Evolutionary conservation across 1,140 invertebrate species (phyloP).

Genomic region (Ceratina calcarata): DNA sequence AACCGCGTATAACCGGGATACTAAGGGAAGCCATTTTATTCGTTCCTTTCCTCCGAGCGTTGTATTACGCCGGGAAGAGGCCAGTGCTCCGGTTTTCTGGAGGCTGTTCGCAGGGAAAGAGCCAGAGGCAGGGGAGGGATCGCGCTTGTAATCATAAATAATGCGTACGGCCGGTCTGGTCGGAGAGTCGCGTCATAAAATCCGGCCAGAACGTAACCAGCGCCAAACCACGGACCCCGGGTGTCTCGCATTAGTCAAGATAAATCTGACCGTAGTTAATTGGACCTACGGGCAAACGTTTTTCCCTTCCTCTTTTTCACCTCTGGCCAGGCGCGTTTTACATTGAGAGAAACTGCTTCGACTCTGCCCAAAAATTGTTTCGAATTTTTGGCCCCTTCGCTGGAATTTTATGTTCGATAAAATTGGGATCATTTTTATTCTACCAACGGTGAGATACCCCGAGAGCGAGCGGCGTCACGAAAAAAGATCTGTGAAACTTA

Average conservation of each 20-base stretch:
- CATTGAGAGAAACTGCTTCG: too few species aligned
- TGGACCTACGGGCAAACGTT: constrained; percentile 49
- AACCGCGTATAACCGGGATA: too few species aligned
- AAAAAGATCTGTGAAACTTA: too few species aligned
- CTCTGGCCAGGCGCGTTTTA: too few species aligned
- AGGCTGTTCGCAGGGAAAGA: background rate
- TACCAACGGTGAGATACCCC: too few species aligned
- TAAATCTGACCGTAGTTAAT: constrained; percentile 61
- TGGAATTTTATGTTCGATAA: too few species aligned
- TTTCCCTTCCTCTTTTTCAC: background rate
- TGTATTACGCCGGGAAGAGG: background rate
- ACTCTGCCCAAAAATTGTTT: too few species aligned
- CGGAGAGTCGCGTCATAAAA: constrained; percentile 51
- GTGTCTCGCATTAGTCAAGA: constrained; percentile 56
- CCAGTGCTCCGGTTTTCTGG: background rate
- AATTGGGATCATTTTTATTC: background rate
- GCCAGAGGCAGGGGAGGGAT: background rate
- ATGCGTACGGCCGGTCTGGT: constrained; percentile 25
- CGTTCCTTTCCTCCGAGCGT: background rate
- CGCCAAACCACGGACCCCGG: constrained; percentile 32
- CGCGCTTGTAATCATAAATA: constrained; percentile 54
- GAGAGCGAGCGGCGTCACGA: too few species aligned
- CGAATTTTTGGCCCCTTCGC: too few species aligned
- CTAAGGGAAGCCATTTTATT: constrained; percentile 1
- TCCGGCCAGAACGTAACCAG: constrained; percentile 27